Percentiles rank a stretch among this genome's conserved stretches.
Evolutionary conservation across 2,888 invertebrate species (phyloP).

Genomic region (Yponomeuta cagnagella): DNA sequence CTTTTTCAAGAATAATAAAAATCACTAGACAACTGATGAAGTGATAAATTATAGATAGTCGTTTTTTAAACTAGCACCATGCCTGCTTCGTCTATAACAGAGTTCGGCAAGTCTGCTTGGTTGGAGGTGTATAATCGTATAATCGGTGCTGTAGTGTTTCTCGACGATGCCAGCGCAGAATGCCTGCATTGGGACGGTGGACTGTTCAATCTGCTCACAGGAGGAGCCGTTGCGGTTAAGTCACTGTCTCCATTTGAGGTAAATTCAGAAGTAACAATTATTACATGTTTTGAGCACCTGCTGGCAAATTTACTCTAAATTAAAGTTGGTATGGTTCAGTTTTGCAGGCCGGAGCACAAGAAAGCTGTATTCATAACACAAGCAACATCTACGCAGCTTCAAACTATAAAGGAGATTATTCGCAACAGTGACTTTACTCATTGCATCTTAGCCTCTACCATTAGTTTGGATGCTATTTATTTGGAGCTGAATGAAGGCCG

Average conservation of each 20-base stretch:
- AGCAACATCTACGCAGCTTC: constrained; percentile 68
- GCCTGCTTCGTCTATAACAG: constrained; percentile 38
- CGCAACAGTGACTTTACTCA: constrained; percentile 76
- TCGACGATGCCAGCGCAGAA: constrained; percentile 79
- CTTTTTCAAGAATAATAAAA: no score
- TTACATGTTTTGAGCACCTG: neutral
- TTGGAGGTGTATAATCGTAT: constrained; percentile 76
- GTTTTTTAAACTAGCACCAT: neutral
- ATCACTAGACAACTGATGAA: no score
- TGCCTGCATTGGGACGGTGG: constrained; percentile 83
- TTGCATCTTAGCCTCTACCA: constrained; percentile 76
- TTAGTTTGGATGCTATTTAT: constrained; percentile 72
- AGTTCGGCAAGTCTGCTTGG: constrained; percentile 76
- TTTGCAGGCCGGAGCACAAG: constrained; percentile 47
- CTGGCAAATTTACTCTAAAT: neutral
- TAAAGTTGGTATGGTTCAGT: constrained; percentile 29
- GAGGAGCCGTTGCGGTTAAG: constrained; percentile 79
- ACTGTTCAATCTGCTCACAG: constrained; percentile 70
- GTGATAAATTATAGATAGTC: no score
- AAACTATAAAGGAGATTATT: constrained; percentile 76
- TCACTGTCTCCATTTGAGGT: constrained; percentile 80
- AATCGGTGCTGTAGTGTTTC: constrained; percentile 78
- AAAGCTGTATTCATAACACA: constrained; percentile 76
- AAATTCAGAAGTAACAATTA: constrained; percentile 15
- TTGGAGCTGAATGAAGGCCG: constrained; percentile 56